A percentile compares a stretch with the other conserved stretches of the same genome.
These are phyloP conservation scores for Podarcis muralis DNA, from an alignment of 2,113 vertebrate species.

Conservation along the genomic window DNA sequence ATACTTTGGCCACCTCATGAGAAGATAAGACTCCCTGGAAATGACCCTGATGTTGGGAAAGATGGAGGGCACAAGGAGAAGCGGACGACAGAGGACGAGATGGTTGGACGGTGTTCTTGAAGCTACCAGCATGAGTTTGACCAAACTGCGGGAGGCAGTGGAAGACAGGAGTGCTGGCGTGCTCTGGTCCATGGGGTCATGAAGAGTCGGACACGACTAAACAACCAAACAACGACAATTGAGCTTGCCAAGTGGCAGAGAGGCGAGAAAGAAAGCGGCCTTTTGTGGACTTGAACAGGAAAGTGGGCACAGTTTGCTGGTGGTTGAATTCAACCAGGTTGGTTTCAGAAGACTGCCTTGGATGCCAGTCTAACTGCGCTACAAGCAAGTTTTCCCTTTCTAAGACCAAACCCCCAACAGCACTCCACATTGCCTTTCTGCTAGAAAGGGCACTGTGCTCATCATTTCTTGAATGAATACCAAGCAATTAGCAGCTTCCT, in stretches of 20 bases:
- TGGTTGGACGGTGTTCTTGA: no score
- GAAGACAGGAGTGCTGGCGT: no score
- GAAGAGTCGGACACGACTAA: no score
- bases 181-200: no score
- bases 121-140: no score
- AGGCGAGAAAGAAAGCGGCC: background rate
- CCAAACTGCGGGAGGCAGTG: no score
- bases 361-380: background rate
- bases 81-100: no score
- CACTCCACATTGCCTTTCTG: background rate
- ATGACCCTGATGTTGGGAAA: no score
- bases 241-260: background rate
- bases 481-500: conserved; percentile 48
- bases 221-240: no score
- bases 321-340: background rate
- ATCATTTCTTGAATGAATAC: conserved; percentile 47
- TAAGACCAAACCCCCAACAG: background rate
- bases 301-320: background rate
- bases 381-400: background rate
- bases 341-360: background rate
- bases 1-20: no score
- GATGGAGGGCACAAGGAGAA: no score
- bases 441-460: background rate
- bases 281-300: background rate
- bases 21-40: no score